These are phyloP conservation scores for Tringa solitaria DNA, from an alignment of 2,113 vertebrate genomes.

Conservation along the genomic window DNA sequence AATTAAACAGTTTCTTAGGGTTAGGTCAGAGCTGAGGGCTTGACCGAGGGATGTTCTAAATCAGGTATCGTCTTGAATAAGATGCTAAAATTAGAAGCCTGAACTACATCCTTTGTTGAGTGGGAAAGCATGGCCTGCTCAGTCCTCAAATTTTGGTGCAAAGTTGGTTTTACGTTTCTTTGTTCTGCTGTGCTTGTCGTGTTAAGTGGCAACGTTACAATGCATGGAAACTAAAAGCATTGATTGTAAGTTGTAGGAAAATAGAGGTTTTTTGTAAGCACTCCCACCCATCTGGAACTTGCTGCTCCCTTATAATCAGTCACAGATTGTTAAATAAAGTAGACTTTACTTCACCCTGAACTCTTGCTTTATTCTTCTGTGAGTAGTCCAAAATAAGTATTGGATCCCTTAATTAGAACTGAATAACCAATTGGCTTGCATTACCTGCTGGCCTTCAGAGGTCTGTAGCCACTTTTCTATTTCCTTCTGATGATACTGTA, in stretches of 20 bases:
- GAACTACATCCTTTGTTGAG: not conserved
- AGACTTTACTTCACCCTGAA: conserved; percentile 36
- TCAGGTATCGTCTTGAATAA: not conserved
- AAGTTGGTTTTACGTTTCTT: conserved; percentile 29
- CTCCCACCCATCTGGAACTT: conserved; percentile 65
- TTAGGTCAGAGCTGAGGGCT: not conserved
- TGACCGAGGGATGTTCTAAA: not conserved
- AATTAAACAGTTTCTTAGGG: not conserved
- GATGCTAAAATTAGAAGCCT: conserved; percentile 40
- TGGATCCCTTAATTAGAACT: conserved; percentile 52
- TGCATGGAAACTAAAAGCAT: conserved; percentile 24
- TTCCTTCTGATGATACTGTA: conserved; percentile 13
- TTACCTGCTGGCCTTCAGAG: conserved; percentile 58
- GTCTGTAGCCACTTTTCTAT: conserved; percentile 15
- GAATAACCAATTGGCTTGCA: conserved; percentile 58
- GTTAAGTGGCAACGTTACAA: conserved; percentile 22
- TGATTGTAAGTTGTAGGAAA: conserved; percentile 52
- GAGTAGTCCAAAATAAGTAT: conserved; percentile 46
- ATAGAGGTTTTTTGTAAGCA: conserved; percentile 39
- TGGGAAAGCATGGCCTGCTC: not conserved
- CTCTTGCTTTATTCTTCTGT: conserved; percentile 29
- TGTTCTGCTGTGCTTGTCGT: not conserved
- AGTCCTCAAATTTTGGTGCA: conserved; percentile 21
- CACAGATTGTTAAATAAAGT: conserved; percentile 61
- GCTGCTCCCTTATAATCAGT: conserved; percentile 65